Evolutionary conservation across 1,140 invertebrate genomes (phyloP), one percentile per base, ranked within the genome.

Genomic region (Paraescarpia echinospica): DNA sequence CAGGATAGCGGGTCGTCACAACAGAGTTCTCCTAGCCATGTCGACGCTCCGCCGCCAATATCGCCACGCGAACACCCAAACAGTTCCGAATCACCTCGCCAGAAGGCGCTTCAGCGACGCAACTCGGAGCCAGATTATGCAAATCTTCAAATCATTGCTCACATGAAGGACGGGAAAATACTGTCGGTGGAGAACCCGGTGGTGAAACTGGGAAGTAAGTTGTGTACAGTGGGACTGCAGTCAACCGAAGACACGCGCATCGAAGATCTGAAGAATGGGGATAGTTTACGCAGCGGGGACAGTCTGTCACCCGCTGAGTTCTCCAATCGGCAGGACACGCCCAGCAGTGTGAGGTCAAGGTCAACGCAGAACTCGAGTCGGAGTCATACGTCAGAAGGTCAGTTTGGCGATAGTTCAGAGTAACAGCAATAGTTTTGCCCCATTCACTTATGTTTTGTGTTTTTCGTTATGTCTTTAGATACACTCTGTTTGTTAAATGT

Each of bases 101-200:
- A 35, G 59, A 35, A 12, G 14, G 8, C 34, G 8, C 27, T 91
- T 34, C 31, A 9, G 48, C 89, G 93, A 34, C 33, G 92, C 14
- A 94, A 95, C 35, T 94, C 94, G 0, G 95, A 96, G 92, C 95
- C 95, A 89, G 95, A 96, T 93, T 96, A 96, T 93, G 95, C 95
- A 93, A 96, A 96, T 93, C 92, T 96, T 77, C 95, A 95, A 14
- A 31, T 93, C 34, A 89, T 91, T 33, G 41, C 90, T 33, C 90
- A 91, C 41, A 34, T 92, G 34, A 34, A 48, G 34, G 35, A 34
- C 12, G 92, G 35, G 31, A 92, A 92, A 35, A 89, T 35, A 34
- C 33, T 90, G 33, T 33, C 35, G 34, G n/a, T 90, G n/a, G 92
- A 92, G 2, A 89, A 92, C 27, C 77, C 35, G 33, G 90, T 89